Evolutionary conservation across 2,797 vertebrate species (phyloP), one percentile per base, ranked within the genome.

Genomic region (Botia kubotai): DNA sequence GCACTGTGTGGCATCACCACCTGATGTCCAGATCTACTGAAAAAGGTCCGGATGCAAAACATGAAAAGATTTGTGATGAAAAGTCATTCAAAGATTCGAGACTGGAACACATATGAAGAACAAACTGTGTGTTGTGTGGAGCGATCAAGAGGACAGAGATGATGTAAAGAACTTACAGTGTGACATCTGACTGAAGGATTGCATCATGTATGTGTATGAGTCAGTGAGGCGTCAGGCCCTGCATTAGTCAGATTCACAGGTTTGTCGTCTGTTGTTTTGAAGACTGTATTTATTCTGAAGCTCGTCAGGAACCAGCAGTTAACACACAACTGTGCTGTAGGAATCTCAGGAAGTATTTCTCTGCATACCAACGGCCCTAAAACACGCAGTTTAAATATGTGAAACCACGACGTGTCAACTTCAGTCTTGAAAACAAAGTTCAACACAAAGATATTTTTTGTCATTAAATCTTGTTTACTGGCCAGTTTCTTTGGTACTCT

Each of bases 151-250:
- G 33, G 23, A 63, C 72, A 72, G 66, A 55, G 39, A 62, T 77
- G 65, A 80, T 68, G 66, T 21, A 71, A 79, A 68, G 69, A 17
- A 67, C n/a, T 72, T 82, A 84, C 21, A 58, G 55, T 79, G 73
- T 81, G 90, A 88, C 88, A 90, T 91, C 81, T 77, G 83, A 63
- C 74, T 80, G 26, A 63, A 36, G 62, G 77, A 89, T 92, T 92
- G 90, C 39, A 43, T 43, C 6, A 10, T 43, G 39, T 43, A 6
- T 4, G 8, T 26, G 68, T 4, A 55, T 86, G 67, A 87, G 71
- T 75, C 78, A 3, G 53, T 52, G 6, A 46, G 10, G 26, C 21
- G 82, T 86, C 88, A 89, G 86, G 70, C 17, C 46, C 77, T 85
- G 72, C 72, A 69, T 76, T 76, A 77, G 63, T 86, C 65, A 79